These are phyloP conservation scores for Eulemur mongoz DNA, from an alignment of 2,797 vertebrate species.

Conservation along the genomic window DNA sequence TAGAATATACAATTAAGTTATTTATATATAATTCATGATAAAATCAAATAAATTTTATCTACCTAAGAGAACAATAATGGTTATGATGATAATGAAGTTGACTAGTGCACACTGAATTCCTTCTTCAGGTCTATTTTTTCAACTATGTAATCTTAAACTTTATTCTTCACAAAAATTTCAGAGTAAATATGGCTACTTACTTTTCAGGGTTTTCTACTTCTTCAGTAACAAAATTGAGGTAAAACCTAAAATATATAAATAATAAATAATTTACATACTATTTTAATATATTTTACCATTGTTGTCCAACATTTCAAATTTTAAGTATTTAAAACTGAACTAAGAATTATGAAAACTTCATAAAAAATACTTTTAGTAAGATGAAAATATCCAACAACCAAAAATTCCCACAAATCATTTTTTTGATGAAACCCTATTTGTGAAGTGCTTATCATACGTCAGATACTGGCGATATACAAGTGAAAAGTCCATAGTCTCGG, in stretches of 20 bases:
- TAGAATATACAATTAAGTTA: conserved; percentile 66
- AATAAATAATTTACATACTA: neutral
- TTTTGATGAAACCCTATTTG: neutral
- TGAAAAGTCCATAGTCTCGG: neutral
- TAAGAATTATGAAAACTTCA: neutral
- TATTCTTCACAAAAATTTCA: neutral
- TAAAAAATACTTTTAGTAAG: neutral
- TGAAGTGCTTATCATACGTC: neutral
- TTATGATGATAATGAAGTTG: neutral
- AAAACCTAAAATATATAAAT: conserved; percentile 90
- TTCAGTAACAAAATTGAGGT: conserved; percentile 97
- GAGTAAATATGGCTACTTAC: conserved; percentile 84
- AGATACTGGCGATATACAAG: no score
- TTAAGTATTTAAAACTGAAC: conserved; percentile 1
- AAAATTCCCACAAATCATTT: neutral
- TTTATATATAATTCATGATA: conserved; percentile 55
- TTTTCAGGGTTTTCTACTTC: conserved; percentile 96
- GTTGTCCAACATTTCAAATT: neutral
- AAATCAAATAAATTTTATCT: conserved; percentile 66
- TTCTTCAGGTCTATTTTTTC: neutral
- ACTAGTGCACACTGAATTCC: neutral
- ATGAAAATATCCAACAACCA: neutral
- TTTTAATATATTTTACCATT: conserved; percentile 3
- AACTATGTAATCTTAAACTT: neutral
- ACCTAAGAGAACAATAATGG: conserved; percentile 13